Evolutionary conservation across 2,113 vertebrate species (phyloP).

Genomic region (Colius striatus): DNA sequence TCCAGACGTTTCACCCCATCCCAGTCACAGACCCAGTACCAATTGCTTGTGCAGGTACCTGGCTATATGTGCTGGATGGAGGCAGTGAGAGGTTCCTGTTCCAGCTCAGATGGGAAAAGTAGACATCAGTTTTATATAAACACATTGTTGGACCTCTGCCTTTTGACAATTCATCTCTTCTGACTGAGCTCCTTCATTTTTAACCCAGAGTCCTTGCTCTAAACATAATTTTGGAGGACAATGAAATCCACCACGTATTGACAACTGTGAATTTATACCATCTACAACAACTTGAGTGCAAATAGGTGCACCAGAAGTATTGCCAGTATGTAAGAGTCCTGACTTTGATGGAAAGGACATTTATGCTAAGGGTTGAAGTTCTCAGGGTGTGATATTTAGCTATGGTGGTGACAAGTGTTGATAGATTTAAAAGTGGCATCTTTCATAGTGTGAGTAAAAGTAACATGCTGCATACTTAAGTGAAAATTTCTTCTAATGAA

Average conservation of each 20-base stretch:
- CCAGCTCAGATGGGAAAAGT: background rate
- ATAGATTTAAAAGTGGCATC: background rate
- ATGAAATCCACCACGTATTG: background rate
- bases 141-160: background rate
- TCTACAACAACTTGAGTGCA: background rate
- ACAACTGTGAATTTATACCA: background rate
- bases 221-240: background rate
- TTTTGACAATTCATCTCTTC: background rate
- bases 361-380: background rate
- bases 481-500: conserved; percentile 19
- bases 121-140: background rate
- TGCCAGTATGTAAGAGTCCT: background rate
- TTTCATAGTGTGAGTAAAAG: background rate
- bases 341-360: background rate
- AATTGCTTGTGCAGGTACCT: background rate
- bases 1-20: background rate
- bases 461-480: background rate
- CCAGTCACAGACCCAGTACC: background rate
- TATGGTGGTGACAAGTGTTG: background rate
- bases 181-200: background rate
- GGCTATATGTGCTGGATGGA: background rate
- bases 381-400: background rate
- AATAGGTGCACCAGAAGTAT: background rate
- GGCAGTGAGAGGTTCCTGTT: background rate
- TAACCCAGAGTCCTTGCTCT: background rate